Evolutionary conservation across 1,140 invertebrate species (phyloP).

Genomic region (Drosophila orena): DNA sequence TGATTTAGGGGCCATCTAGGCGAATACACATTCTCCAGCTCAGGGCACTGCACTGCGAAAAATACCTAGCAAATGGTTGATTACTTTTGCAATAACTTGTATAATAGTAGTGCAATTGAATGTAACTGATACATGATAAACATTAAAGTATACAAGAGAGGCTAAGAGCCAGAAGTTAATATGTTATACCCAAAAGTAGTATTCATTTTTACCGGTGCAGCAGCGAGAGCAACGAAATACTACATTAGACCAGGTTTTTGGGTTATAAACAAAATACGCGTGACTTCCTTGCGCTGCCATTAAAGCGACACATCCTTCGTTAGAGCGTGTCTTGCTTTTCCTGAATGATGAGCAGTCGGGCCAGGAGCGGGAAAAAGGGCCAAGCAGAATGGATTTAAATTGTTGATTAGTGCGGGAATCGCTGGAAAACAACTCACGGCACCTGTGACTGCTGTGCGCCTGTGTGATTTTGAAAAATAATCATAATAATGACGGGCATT

Average conservation of each 20-base stretch:
- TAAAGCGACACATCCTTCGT: constrained; percentile 77
- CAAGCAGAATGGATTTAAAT: constrained; percentile 78
- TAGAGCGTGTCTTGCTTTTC: constrained; percentile 30
- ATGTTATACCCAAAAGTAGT: neutral
- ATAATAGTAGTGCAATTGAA: too few relatives aligned
- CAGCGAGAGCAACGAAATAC: constrained; percentile 37
- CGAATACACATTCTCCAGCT: constrained; percentile 33
- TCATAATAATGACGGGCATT: constrained; percentile 77
- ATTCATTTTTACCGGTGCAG: constrained; percentile 1
- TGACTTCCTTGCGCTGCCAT: constrained; percentile 80
- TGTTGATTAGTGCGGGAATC: constrained; percentile 77
- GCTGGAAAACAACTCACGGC: constrained; percentile 51
- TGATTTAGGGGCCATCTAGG: constrained; percentile 62
- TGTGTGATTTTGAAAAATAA: constrained; percentile 78
- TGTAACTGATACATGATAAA: too few relatives aligned
- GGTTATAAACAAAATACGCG: constrained; percentile 83
- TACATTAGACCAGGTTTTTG: constrained; percentile 46
- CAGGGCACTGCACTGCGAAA: constrained; percentile 34
- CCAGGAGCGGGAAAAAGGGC: constrained; percentile 5
- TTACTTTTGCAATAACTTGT: too few relatives aligned
- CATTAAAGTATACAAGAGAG: too few relatives aligned
- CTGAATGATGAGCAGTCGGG: constrained; percentile 59
- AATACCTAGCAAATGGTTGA: neutral
- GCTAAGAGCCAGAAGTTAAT: too few relatives aligned
- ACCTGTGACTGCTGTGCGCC: constrained; percentile 38